Evolutionary conservation across 2,113 vertebrate species (phyloP), one percentile per base, ranked within the genome.

Genomic region (Chaetops frenatus): DNA sequence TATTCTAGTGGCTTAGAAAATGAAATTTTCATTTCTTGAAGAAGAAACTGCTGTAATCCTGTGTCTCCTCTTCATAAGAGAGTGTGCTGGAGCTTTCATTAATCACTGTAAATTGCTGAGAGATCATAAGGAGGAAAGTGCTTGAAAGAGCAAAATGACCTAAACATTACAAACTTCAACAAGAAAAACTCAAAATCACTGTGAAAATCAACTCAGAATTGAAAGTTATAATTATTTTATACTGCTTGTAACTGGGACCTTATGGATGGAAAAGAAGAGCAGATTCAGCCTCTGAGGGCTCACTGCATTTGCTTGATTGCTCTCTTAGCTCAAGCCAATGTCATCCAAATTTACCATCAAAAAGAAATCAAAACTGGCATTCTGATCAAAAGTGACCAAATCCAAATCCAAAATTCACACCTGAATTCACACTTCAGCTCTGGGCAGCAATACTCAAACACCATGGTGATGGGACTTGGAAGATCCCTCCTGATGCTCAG

Each of bases 1-100:
- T 88, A 88, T 81, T 93, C 92, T 81, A 90, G 93, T 84, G 65
- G 60, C 50, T 94, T 60, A 70, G 72, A 86, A 85, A 88, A 86
- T 74, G 72, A 29, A 95, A 86, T 95, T 97, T 96, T 95, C 61
- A 94, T 92, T 93, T 96, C 40, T 92, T 78, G 76, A 95, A 95
- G 88, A 67, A 94, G 65, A 83, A 95, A 81, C 80, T 92, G 76
- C 88, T 83, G 64, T 78, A 93, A 86, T 93, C 21, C 44, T 67
- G 21, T 65, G 64, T 78, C 88, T 96, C 6, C 38, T 80, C 40
- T 88, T 83, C 90, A 86, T 47, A 33, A 1, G 11, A 85, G 66
- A 77, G 38, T 53, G 42, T 74, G 64, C 51, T 92, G 90, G 82
- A 90, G 56, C 31, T 88, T 95, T 36, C 54, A 66, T 88, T 93